Evolutionary conservation across 2,113 vertebrate species (phyloP).

Genomic region (Lanius ludovicianus): DNA sequence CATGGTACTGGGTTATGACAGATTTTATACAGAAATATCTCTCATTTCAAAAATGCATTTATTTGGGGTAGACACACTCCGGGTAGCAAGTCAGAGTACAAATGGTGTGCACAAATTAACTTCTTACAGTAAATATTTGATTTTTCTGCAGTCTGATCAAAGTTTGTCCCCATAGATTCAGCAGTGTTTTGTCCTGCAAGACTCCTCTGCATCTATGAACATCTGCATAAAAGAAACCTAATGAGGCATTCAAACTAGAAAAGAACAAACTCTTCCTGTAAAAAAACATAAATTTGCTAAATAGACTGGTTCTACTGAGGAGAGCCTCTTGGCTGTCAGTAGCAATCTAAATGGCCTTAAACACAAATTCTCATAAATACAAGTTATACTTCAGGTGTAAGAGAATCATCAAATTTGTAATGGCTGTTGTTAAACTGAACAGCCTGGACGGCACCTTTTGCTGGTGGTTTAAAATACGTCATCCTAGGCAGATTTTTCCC

Average conservation of each 20-base stretch:
- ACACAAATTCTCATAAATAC: background rate
- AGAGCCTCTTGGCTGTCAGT: background rate
- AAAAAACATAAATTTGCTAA: background rate
- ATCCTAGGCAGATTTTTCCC: background rate
- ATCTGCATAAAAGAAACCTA: background rate
- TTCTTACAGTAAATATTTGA: background rate
- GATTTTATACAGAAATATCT: background rate
- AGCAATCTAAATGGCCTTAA: background rate
- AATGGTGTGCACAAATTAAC: rapidly evolving
- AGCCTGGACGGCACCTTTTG: background rate
- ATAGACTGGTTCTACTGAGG: background rate
- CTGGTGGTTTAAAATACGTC: background rate
- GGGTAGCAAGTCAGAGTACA: background rate
- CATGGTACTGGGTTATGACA: background rate
- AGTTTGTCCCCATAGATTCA: background rate
- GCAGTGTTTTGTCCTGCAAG: background rate
- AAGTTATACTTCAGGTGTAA: background rate
- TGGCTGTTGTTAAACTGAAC: background rate
- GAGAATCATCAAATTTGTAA: background rate
- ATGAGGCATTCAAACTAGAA: background rate
- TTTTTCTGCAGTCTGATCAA: background rate
- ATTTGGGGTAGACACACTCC: background rate
- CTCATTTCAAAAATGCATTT: background rate
- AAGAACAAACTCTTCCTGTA: background rate
- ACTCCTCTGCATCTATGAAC: background rate